These are phyloP conservation scores for Zosterops borbonicus DNA, from an alignment of 2,113 vertebrate genomes.

Conservation along the genomic window DNA sequence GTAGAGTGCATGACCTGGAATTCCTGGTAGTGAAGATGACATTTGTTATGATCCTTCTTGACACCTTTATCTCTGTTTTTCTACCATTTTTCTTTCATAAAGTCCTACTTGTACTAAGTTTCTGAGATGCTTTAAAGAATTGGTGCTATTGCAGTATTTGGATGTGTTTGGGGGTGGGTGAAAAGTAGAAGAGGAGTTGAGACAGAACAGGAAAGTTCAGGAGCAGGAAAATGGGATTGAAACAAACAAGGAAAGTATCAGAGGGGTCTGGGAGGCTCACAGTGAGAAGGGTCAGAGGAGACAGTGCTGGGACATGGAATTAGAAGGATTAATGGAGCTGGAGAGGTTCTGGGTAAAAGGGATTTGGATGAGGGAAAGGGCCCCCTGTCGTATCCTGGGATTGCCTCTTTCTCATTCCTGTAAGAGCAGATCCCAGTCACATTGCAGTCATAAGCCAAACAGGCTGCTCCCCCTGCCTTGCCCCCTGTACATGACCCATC, in stretches of 20 bases:
- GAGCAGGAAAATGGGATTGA: neutral
- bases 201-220: neutral
- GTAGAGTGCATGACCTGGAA: neutral
- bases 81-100: neutral
- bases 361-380: slow-evolving; percentile 1
- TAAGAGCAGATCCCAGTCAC: neutral
- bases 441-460: neutral
- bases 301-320: neutral
- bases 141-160: neutral
- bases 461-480: neutral
- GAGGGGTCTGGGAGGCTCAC: neutral
- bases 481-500: neutral
- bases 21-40: neutral
- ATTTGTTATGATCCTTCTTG: neutral
- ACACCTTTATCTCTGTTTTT: neutral
- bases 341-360: neutral
- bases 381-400: neutral
- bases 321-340: slow-evolving; percentile 11
- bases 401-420: neutral
- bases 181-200: neutral
- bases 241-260: rapidly evolving
- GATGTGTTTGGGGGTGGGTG: neutral
- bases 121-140: neutral
- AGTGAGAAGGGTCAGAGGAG: neutral
- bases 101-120: neutral